Evolutionary conservation across 2,888 invertebrate species (phyloP), one percentile per base, ranked within the genome.

Genomic region (Mesorhabditis sp.): DNA sequence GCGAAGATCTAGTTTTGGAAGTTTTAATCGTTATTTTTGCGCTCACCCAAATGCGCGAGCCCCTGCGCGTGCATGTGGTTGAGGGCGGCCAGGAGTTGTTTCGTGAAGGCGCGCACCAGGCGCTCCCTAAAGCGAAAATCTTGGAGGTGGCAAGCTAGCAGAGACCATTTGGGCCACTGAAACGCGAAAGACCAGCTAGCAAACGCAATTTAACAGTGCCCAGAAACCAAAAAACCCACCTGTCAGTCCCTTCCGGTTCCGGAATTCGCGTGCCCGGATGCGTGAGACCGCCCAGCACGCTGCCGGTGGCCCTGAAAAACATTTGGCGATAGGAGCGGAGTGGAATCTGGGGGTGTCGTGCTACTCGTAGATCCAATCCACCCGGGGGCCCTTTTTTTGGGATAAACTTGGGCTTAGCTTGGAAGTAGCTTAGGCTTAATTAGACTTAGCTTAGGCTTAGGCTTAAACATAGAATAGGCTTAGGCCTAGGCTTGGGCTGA

Each of bases 11-110:
- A 10, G 2, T 13, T 50, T 50, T 50, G 1, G n/a, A 13, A 50
- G 1, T 13, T 1, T 13, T 50, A 2, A 13, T 13, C 1, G 1
- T 2, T 2, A 50, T 2, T 50, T 13, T 50, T 13, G 58, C 2
- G 7, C n/a, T 50, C n/a, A 50, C 58, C 58, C 85, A 96, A 90
- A 87, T 97, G 96, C 0, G 92, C 94, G 79, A 93, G 91, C 77
- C 91, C 91, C 83, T 91, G 89, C 69, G 91, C 91, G 86, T 97
- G 78, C 75, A 78, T 74, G 62, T 76, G 74, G 61, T 73, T 67
- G n/a, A 78, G 68, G 43, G 78, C 78, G 62, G 76, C 70, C 45
- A 78, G 72, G 6, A 78, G 72, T 66, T 78, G 76, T 42, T 73
- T 65, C 45, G 76, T 72, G 67, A 78, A 78, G 5, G 76, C 73